Percentiles rank a stretch among this genome's conserved stretches.
Conservation (phyloP, 1,140 invertebrate species). For the Pseudachorutes palmiensis region DNA sequence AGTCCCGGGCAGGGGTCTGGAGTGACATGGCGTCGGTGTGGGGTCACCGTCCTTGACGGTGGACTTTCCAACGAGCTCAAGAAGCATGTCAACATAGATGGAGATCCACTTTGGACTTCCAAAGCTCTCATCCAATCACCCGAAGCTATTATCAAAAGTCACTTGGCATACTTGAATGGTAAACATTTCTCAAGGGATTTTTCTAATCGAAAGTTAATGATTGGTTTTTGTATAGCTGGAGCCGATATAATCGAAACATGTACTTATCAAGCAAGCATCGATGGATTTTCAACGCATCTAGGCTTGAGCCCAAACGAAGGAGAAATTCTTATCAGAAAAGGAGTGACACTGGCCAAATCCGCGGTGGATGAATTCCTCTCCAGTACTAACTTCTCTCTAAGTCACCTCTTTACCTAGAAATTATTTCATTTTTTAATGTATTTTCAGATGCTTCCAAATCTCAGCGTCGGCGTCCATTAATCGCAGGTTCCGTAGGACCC, state of each 20-base stretch:
- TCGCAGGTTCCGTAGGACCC: constrained; percentile 79
- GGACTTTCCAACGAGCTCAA: constrained; percentile 68
- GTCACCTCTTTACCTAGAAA: too few species aligned
- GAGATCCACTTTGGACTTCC: constrained; percentile 69
- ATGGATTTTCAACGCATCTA: constrained; percentile 64
- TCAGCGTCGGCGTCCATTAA: constrained; percentile 45
- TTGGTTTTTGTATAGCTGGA: constrained; percentile 52
- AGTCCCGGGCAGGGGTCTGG: neutral
- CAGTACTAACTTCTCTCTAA: neutral
- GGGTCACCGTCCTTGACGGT: constrained; percentile 55
- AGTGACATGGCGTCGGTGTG: neutral
- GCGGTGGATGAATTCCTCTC: constrained; percentile 46
- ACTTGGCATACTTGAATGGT: constrained; percentile 64
- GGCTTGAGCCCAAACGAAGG: constrained; percentile 53
- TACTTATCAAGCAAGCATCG: constrained; percentile 79
- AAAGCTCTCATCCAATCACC: constrained; percentile 62
- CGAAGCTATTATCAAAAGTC: constrained; percentile 60
- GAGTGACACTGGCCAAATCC: constrained; percentile 58
- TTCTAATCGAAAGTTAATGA: neutral
- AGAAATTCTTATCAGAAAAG: constrained; percentile 57
- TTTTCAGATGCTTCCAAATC: too few species aligned
- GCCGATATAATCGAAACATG: constrained; percentile 75
- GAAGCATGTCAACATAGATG: constrained; percentile 58
- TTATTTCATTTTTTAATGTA: too few species aligned
- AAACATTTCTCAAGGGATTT: constrained; percentile 10